phyloP scores from a whole-genome alignment of 2,113 vertebrate genomes.

The Prunella fulvescens region DNA sequence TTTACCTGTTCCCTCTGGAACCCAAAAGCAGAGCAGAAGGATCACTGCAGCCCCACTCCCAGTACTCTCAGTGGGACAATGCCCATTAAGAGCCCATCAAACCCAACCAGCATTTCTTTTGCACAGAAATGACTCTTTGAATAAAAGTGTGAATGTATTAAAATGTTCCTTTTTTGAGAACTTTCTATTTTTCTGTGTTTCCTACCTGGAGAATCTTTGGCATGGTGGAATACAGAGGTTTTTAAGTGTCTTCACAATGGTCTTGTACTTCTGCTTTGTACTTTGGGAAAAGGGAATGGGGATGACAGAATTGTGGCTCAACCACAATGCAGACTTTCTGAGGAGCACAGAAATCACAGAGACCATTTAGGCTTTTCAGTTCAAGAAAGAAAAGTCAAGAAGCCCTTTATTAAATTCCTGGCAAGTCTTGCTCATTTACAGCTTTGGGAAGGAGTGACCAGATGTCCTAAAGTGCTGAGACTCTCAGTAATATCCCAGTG shows the following conservation, averaged over 20 bases:
- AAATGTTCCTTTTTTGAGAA: background rate
- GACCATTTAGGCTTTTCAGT: background rate
- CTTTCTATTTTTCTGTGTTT: background rate
- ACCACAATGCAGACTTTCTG: background rate
- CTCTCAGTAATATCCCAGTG: background rate
- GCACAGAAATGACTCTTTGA: background rate
- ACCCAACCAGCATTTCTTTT: background rate
- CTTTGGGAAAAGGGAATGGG: background rate
- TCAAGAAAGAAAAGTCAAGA: background rate
- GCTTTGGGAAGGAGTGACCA: background rate
- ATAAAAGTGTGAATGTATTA: background rate
- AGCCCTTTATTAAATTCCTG: background rate
- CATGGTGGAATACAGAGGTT: background rate
- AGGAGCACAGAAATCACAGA: background rate
- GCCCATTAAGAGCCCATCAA: background rate
- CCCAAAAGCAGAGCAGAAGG: background rate
- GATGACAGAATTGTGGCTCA: background rate
- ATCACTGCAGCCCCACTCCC: background rate
- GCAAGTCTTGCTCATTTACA: background rate
- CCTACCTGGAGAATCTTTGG: background rate
- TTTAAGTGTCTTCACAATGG: background rate
- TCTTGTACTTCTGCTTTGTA: background rate
- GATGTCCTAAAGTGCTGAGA: background rate
- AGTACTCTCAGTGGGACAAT: background rate
- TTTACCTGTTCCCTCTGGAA: background rate